Evolutionary conservation across 1,140 invertebrate genomes (phyloP), one percentile per base, ranked within the genome.

Genomic region (Leptopilina clavipes): DNA sequence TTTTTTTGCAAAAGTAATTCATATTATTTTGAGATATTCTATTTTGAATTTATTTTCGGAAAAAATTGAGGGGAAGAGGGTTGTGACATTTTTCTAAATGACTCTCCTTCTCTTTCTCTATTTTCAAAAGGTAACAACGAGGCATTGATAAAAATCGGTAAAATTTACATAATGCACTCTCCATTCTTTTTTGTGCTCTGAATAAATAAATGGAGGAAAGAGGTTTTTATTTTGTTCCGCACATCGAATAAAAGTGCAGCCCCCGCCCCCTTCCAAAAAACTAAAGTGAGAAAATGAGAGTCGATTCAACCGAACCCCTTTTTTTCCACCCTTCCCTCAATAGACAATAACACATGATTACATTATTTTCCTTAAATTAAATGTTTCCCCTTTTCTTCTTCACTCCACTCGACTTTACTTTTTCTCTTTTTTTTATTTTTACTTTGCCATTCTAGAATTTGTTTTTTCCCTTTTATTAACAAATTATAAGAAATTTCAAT

Each of bases 71-170:
- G 54, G 11, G 10, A 65, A 22, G n/a, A n/a, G 0, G 56, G 19
- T 14, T 2, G 56, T 22, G 9, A 65, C 11, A 65, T 65, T 65
- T 25, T 11, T 25, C 19, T 65, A 10, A 65, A 25, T 31, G 19
- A 25, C 14, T 59, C 45, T 48, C 25, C 5, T 31, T 31, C 25
- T 31, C 25, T 31, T 31, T 31, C 25, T 31, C 25, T 31, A 5
- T 25, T 59, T 59, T 1, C 22, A 8, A 25, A 59, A 25, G 3
- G 19, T 59, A 59, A 10, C 56, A 12, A 25, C 12, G 45, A 14
- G 45, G 22, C 22, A 59, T 59, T 59, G 56, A 59, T 59, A 25
- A 25, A 59, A 59, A 31, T 59, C 22, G 56, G 56, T 22, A 12
- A 12, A 25, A 59, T 59, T 59, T 25, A 18, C 19, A 25, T 59